Evolutionary conservation across 1,140 invertebrate genomes (phyloP), one percentile per base, ranked within the genome.

Genomic region (Aphis craccivora): DNA sequence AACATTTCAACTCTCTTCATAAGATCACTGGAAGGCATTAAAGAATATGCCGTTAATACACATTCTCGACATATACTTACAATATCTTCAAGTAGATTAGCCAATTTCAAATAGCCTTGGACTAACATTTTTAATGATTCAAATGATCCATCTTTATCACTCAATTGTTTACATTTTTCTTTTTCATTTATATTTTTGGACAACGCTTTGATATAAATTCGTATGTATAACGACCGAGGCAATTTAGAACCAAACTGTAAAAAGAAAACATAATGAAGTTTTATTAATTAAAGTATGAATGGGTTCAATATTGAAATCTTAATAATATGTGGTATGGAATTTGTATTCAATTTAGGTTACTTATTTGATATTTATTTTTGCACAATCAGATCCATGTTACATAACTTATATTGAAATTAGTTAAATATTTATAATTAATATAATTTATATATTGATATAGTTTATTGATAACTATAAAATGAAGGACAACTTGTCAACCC

Each of bases 151-250:
- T 96, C 96, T 81, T 95, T 95, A 93, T 96, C 95, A 9, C 95
- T 95, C 40, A 96, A 96, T 2, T 95, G 95, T 95, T 97, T 97
- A 67, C 96, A 96, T 94, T 96, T 96, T 94, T 97, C 97, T 94
- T 97, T 94, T 94, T 97, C 96, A 94, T 97, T 98, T 96, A 97
- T 97, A 94, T 97, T 97, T 14, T 96, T 96, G 9, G 97, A 97
- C 91, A 97, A 96, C 0, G 97, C 97, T 93, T 96, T 96, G 43
- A 97, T 97, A 94, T 97, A 97, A 37, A 97, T 94, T 94, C 97
- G 97, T 90, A 97, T 97, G 20, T 97, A 96, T 93, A 97, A 96
- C 30, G 97, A 95, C 94, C 96, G 96, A 43, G 91, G 81, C 95
- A 97, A 96, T 55, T 95, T 95, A 9, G 96, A 95, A 88, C 96